Base-by-base conservation (phyloP, 2,888 invertebrate species). In the Laothoe populi region DNA sequence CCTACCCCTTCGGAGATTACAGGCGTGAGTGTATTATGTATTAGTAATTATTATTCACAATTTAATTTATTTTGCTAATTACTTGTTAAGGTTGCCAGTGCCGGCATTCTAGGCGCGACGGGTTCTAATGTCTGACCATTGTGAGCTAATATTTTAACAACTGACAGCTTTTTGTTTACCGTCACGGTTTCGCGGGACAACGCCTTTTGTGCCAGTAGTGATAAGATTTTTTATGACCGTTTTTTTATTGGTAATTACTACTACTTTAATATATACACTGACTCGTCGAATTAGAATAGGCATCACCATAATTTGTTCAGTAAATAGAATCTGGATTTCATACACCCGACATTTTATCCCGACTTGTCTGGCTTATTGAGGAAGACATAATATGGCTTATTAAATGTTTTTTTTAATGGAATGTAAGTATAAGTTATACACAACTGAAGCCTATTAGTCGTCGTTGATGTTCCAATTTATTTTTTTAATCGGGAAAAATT, bases 31-130 rank as follows among this genome's bases (percentile, higher is more conserved):
- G 13, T 23, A 24, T 48, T 23, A 21, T 23, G 19, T 11, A 10
- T 8, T 7, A 21, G 23, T 16, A 8, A 16, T 31, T 16, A 16
- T 2, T 16, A 7, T 31, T 16, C 3, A 31, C 31, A 19, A 35
- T 31, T 31, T 31, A 31, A 53, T 53, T 19, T 35, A 53, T 35
- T 53, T 4, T 16, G 19, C 11, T 35, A 49, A 53, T 31, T 53
- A 35, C 19, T 44, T 44, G 16, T 5, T 11, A 23, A 21, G 19
- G 19, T 24, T n/a, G 23, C 16, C 16, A 11, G 31, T 53, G 31
- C 53, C 53, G 53, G 35, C 53, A 53, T 19, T 23, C 10, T 35
- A 31, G 53, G 53, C 53, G 53, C 31, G 53, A 19, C 26, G 11
- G 23, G n/a, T 44, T 42, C 0, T 13, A 13, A 5, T 19, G 44